A percentile compares a stretch with the other conserved stretches of the same genome.
Evolutionary conservation across 1,140 invertebrate species (phyloP).

Genomic region (Dufourea novaeangliae): DNA sequence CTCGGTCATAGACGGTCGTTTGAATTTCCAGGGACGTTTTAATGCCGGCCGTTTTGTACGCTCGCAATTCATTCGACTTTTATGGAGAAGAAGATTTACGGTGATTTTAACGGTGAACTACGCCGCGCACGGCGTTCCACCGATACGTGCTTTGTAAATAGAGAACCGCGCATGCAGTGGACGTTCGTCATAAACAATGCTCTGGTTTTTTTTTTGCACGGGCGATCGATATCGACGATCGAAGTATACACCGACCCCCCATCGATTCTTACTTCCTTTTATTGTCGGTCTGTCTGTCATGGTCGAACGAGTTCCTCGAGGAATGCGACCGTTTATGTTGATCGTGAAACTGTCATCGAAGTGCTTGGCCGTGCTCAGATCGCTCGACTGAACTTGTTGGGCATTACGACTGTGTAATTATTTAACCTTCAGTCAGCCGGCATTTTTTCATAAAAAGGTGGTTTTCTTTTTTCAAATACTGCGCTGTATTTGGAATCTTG

Average conservation of each 20-base stretch:
- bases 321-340: not conserved
- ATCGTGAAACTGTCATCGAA: not conserved
- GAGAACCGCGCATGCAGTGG: constrained; percentile 5
- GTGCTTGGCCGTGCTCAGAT: not conserved
- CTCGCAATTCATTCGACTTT: constrained; percentile 68
- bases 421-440: too few species aligned
- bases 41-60: constrained; percentile 46
- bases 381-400: too few species aligned
- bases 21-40: constrained; percentile 64
- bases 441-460: too few species aligned
- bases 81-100: constrained; percentile 72
- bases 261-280: constrained; percentile 23
- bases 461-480: too few species aligned
- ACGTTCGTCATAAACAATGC: constrained; percentile 67
- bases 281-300: not conserved
- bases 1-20: constrained; percentile 25
- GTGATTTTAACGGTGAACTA: constrained; percentile 63
- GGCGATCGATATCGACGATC: constrained; percentile 41
- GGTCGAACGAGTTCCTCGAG: constrained; percentile 15
- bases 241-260: not conserved
- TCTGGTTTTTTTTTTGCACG: constrained; percentile 46
- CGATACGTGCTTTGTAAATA: constrained; percentile 25
- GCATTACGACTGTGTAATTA: not conserved
- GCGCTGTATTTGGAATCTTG: too few species aligned
- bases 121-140: not conserved